Conservation (phyloP, 2,888 invertebrate genomes). For the Eustalomyia histrio region DNA sequence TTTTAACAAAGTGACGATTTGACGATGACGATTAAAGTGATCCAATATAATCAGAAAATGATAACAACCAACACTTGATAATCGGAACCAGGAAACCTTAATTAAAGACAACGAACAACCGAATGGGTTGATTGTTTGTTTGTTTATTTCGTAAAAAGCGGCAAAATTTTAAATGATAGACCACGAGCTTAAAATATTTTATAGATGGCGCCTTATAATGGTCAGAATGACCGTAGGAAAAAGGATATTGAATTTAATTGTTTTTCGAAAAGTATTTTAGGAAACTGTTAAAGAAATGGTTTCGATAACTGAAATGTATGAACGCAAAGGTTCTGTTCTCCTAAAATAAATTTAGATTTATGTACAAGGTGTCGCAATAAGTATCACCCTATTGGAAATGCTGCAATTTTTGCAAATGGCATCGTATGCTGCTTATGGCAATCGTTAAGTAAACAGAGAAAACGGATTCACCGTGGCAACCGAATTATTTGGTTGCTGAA, state of each 20-base stretch:
- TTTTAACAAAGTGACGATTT: constrained; percentile 63
- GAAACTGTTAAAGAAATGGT: background rate
- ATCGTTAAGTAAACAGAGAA: too few species aligned
- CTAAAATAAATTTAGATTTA: too few species aligned
- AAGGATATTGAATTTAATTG: background rate
- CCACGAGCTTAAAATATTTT: constrained; percentile 46
- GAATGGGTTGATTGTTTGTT: background rate
- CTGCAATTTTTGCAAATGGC: too few species aligned
- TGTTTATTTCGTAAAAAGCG: constrained; percentile 29
- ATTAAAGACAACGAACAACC: constrained; percentile 52
- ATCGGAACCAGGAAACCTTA: constrained; percentile 61
- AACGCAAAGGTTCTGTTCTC: too few species aligned
- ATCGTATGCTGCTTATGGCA: too few species aligned
- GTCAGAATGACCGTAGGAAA: background rate
- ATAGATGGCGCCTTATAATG: background rate
- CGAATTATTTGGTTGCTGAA: too few species aligned
- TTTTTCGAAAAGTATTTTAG: background rate
- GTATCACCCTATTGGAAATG: too few species aligned
- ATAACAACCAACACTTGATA: constrained; percentile 63
- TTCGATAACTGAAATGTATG: too few species aligned
- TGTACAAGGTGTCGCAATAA: too few species aligned
- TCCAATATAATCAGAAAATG: constrained; percentile 48
- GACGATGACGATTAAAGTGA: constrained; percentile 57
- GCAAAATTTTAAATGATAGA: constrained; percentile 55
- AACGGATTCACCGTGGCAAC: too few species aligned